Evolutionary conservation across 2,113 vertebrate genomes (phyloP), one percentile per base, ranked within the genome.

Genomic region (Notiomystis cincta): DNA sequence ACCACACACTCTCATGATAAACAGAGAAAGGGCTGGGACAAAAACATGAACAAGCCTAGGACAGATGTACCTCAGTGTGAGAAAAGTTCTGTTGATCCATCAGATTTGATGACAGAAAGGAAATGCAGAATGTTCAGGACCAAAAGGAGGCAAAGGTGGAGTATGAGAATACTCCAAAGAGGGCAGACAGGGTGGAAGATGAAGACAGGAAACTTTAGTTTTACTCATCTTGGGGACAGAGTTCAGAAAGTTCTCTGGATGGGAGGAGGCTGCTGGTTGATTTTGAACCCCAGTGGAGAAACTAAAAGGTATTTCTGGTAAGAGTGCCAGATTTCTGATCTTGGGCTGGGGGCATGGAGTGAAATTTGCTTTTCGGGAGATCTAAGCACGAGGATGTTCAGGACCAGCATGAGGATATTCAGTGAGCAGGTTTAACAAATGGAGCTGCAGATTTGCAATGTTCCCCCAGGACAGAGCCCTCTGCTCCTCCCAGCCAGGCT

Each of bases 1-100:
- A 5, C 44, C 16, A 16, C 7, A 2, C 0, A 2, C 12, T 72
- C 18, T 65, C 31, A 18, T 2, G 33, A 50, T 27, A 38, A 44
- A 53, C 28, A 73, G 40, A 44, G 60, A 33, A 40, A 42, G 37
- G 27, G 47, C 37, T 83, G 82, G 10, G 23, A 47, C 47, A 66
- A 83, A 92, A 89, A 4, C n/a, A 33, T 13, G 31, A 62, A 28
- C 37, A 42, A 47, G 13, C 11, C 27, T 8, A 11, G 12, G 40
- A 50, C 19, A 82, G 65, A 45, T 21, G 54, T 37, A 69, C 35
- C 35, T 50, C 54, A 75, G 4, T 4, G n/a, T 24, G 35, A 85
- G 48, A 37, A 47, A 72, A 50, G 15, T 45, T 76, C 47, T 51
- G 35, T 31, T 3, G 6, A 25, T 35, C 69, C 14, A 7, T 31